Evolutionary conservation across 2,888 invertebrate genomes (phyloP).

Genomic region (Aquatica leii): DNA sequence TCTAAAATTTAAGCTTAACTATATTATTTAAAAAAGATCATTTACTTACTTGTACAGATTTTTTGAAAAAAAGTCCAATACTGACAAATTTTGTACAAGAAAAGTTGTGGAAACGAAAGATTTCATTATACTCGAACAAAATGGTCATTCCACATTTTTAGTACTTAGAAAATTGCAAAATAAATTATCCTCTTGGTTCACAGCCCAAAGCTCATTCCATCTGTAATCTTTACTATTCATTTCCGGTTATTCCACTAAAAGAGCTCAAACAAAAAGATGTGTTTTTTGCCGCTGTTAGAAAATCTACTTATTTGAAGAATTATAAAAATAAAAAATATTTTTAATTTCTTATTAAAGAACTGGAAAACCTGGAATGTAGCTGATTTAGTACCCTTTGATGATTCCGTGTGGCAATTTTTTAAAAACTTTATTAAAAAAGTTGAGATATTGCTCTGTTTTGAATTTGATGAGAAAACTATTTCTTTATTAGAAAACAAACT

Average conservation of each 20-base stretch:
- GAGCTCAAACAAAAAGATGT: conserved; percentile 33
- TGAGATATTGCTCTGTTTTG: no score
- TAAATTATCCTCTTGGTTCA: conserved; percentile 45
- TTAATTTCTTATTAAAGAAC: conserved; percentile 26
- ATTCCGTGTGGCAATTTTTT: no score
- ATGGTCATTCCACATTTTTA: conserved; percentile 41
- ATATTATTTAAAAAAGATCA: conserved; percentile 28
- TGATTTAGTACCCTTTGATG: no score
- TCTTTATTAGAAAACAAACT: no score
- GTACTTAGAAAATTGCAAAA: conserved; percentile 46
- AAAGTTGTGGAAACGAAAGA: no score
- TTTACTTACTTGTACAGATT: conserved; percentile 15
- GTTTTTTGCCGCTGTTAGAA: neutral
- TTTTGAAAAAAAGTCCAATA: conserved; percentile 14
- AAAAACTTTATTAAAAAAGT: no score
- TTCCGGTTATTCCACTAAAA: conserved; percentile 39
- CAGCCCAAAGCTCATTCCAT: conserved; percentile 38
- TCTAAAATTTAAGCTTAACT: conserved; percentile 34
- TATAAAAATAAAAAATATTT: conserved; percentile 31
- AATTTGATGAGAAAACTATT: no score
- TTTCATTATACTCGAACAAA: conserved; percentile 41
- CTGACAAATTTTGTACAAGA: conserved; percentile 42
- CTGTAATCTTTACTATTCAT: conserved; percentile 44
- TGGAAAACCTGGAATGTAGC: conserved; percentile 32
- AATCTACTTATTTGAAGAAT: neutral